Evolutionary conservation across 2,113 vertebrate species (phyloP).

Genomic region (Sceloporus undulatus): DNA sequence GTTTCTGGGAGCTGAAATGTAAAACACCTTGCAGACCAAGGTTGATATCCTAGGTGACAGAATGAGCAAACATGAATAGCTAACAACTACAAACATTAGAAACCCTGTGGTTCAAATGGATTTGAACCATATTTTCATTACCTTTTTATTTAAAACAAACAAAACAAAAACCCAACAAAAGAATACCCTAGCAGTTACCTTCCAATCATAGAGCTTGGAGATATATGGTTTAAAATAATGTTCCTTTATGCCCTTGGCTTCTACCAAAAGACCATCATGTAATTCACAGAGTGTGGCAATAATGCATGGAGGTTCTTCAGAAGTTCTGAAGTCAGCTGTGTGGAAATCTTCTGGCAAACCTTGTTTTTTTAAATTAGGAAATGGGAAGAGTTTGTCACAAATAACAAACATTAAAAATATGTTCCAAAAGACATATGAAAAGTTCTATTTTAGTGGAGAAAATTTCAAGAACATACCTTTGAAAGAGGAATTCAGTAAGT

Average conservation of each 20-base stretch:
- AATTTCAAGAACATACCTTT: slow-evolving; percentile 81
- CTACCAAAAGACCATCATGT: slow-evolving; percentile 92
- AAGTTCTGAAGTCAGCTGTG: slow-evolving; percentile 58
- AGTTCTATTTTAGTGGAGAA: slow-evolving; percentile 14
- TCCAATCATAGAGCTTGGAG: slow-evolving; percentile 88
- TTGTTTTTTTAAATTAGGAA: slow-evolving; percentile 51
- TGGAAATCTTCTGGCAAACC: slow-evolving; percentile 82
- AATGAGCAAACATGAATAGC: neutral
- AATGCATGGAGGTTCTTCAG: slow-evolving; percentile 85
- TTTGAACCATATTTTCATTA: neutral
- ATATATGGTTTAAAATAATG: slow-evolving; percentile 98
- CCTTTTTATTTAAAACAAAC: neutral
- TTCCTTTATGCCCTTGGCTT: slow-evolving; percentile 97
- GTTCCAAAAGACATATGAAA: slow-evolving; percentile 32
- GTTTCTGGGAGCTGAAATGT: no score
- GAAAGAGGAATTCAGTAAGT: slow-evolving; percentile 91
- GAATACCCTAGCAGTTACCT: slow-evolving; percentile 76
- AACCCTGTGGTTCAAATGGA: neutral
- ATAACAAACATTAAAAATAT: neutral
- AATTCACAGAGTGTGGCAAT: slow-evolving; percentile 90
- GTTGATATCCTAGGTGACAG: neutral
- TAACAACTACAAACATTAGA: no score
- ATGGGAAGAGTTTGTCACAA: no score
- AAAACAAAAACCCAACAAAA: neutral
- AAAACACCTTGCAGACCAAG: no score